Percentiles rank a stretch among this genome's conserved stretches.
Conservation (phyloP, 1,140 invertebrate species). For the Daktulosphaira vitifoliae region DNA sequence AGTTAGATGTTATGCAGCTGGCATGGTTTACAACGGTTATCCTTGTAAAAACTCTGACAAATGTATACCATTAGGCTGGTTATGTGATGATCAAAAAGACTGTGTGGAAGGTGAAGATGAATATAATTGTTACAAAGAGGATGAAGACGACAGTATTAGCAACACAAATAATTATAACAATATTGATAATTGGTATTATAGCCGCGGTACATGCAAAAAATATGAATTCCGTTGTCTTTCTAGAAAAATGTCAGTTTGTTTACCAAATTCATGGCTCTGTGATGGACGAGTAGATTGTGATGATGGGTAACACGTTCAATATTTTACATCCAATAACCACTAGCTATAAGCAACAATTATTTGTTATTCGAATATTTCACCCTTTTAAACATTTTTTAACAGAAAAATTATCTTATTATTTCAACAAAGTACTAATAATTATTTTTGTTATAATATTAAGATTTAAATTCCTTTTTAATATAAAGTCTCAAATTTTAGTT, state of each 20-base stretch:
- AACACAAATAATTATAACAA: constrained; percentile 8
- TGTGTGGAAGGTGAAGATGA: constrained; percentile 37
- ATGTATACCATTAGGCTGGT: constrained; percentile 36
- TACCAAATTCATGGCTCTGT: constrained; percentile 39
- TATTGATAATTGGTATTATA: constrained; percentile 32
- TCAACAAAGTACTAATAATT: too few species aligned
- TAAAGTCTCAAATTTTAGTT: too few species aligned
- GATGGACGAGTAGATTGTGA: constrained; percentile 38
- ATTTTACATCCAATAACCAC: too few species aligned
- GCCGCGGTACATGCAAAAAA: constrained; percentile 35
- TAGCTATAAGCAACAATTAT: too few species aligned
- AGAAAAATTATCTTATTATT: too few species aligned
- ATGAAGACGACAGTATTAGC: not conserved
- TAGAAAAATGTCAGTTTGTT: constrained; percentile 35
- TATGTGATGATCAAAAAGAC: constrained; percentile 39
- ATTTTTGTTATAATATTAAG: too few species aligned
- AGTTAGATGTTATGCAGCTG: constrained; percentile 33
- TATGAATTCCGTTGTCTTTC: constrained; percentile 38
- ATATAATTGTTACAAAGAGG: constrained; percentile 20
- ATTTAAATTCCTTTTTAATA: too few species aligned
- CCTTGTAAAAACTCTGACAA: constrained; percentile 35
- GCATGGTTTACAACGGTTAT: constrained; percentile 36
- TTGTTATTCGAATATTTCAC: too few species aligned
- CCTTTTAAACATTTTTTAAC: too few species aligned
- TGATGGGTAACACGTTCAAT: constrained; percentile 35